Evolutionary conservation across 2,888 invertebrate species (phyloP).

Genomic region (Drosophila pegasa): DNA sequence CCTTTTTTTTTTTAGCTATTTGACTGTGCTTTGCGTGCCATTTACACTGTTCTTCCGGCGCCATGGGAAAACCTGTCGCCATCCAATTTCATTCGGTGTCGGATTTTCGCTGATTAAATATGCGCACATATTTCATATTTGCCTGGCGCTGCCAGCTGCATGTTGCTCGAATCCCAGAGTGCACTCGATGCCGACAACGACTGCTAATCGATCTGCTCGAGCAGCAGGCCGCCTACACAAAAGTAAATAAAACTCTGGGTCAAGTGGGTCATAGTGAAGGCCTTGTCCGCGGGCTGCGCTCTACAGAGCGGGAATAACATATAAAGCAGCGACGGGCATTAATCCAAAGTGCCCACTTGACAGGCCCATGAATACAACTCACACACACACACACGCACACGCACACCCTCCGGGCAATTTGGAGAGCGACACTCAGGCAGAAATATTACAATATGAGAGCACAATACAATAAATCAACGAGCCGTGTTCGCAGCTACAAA

Average conservation of each 20-base stretch:
- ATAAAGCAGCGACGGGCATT: constrained; percentile 24
- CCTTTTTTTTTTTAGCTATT: constrained; percentile 26
- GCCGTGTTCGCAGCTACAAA: constrained; percentile 57
- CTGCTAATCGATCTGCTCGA: constrained; percentile 44
- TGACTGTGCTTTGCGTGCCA: constrained; percentile 47
- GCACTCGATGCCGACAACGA: constrained; percentile 10
- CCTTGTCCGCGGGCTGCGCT: constrained; percentile 1
- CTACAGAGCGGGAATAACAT: constrained; percentile 28
- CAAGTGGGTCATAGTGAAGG: constrained; percentile 8
- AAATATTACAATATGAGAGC: constrained; percentile 62
- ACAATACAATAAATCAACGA: constrained; percentile 74
- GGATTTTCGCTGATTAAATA: constrained; percentile 55
- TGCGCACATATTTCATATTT: constrained; percentile 49
- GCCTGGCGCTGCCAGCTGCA: constrained; percentile 22
- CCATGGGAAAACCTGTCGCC: constrained; percentile 24
- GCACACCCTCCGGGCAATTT: constrained; percentile 14
- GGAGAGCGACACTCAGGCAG: constrained; percentile 50
- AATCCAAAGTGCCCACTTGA: constrained; percentile 63
- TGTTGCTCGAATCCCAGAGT: constrained; percentile 14
- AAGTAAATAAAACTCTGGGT: constrained; percentile 38
- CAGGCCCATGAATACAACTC: constrained; percentile 50
- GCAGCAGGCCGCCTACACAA: not conserved
- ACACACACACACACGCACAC: constrained; percentile 14
- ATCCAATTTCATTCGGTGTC: constrained; percentile 49
- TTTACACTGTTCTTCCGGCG: constrained; percentile 40